A percentile compares a stretch with the other conserved stretches of the same genome.
These are phyloP conservation scores for Phrynosoma blainvillii DNA, from an alignment of 2,113 vertebrate species.

Conservation along the genomic window DNA sequence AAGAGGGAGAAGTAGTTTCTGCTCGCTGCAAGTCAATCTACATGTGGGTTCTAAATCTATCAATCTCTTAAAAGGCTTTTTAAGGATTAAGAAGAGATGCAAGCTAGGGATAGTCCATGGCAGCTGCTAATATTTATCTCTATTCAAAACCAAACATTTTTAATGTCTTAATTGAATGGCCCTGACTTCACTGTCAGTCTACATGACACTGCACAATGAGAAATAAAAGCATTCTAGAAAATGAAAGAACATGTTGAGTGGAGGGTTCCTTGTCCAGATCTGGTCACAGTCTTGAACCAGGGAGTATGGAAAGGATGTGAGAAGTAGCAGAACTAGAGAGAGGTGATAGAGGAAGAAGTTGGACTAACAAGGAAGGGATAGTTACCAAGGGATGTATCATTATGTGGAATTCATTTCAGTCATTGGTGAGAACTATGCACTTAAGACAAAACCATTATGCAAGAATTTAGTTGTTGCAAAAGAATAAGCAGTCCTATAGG, in stretches of 20 bases:
- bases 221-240: no score
- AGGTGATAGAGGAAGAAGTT: neutral
- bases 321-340: neutral
- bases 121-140: neutral
- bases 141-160: neutral
- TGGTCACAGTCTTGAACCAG: neutral
- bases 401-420: neutral
- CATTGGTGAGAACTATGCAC: no score
- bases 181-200: neutral
- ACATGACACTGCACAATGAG: neutral
- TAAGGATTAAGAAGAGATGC: slow-evolving; percentile 3
- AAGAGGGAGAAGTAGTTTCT: neutral
- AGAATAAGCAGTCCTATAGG: no score
- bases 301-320: neutral
- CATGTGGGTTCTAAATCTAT: slow-evolving; percentile 32
- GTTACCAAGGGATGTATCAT: neutral
- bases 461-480: no score
- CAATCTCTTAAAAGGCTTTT: neutral
- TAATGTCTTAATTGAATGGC: neutral
- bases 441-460: no score
- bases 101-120: neutral
- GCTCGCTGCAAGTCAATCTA: neutral
- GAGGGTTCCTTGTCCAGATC: no score
- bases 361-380: no score
- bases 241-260: no score